phyloP scores from a whole-genome alignment of 30 jellyfish, hydroid and myxozoan species.

The Turritopsis dohrnii region DNA sequence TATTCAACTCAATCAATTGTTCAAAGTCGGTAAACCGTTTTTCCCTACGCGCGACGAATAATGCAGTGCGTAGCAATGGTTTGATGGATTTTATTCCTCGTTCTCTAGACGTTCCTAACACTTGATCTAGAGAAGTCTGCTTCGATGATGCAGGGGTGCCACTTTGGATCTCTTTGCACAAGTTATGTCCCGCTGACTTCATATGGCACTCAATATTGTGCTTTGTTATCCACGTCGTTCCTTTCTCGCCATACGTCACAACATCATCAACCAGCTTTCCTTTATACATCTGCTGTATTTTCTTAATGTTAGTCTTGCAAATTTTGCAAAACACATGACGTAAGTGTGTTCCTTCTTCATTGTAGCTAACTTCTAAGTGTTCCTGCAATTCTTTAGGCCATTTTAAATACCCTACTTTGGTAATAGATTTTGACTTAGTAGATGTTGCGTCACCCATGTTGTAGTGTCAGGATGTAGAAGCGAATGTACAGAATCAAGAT shows the following conservation, averaged over 20 bases:
- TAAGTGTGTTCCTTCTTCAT: not conserved
- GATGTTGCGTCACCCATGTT: not conserved
- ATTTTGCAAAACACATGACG: not conserved
- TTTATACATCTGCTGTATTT: not conserved
- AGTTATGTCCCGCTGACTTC: not conserved
- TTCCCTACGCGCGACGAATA: not conserved
- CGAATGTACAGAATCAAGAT: too few relatives aligned
- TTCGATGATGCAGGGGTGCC: not conserved
- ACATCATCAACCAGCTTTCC: not conserved
- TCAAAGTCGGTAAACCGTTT: not conserved
- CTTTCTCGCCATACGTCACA: not conserved
- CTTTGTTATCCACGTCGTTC: not conserved
- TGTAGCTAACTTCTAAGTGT: not conserved
- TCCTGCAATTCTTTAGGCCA: not conserved
- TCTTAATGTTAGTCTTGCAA: not conserved
- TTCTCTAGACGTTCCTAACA: not conserved
- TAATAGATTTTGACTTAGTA: not conserved
- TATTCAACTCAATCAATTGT: not conserved
- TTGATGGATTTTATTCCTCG: not conserved
- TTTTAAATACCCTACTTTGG: not conserved
- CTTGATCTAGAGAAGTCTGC: not conserved
- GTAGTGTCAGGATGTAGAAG: too few relatives aligned
- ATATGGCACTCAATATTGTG: not conserved
- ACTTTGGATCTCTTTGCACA: not conserved
- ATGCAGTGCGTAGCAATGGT: not conserved